Evolutionary conservation across 2,888 invertebrate species (phyloP).

Genomic region (Nomada flava): DNA sequence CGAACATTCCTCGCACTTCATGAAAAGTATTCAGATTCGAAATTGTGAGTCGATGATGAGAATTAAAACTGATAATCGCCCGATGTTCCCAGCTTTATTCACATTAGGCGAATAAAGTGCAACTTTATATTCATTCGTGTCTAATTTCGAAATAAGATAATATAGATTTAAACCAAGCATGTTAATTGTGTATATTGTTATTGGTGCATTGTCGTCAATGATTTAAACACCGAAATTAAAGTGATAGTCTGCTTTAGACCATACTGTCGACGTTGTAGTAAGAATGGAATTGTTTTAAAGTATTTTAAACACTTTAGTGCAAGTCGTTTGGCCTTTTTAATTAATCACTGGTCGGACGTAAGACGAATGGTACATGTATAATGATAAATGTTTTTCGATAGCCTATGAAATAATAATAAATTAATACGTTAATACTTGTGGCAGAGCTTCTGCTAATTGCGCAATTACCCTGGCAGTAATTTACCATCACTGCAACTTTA

Average conservation of each 20-base stretch:
- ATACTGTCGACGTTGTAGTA: background rate
- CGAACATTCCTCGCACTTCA: too few relatives aligned
- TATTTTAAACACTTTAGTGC: background rate
- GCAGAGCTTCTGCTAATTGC: slow-evolving; percentile 43
- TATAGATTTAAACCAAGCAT: background rate
- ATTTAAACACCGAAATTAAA: background rate
- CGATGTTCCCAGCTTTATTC: too few relatives aligned
- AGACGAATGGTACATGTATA: background rate
- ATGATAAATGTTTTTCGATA: slow-evolving; percentile 21
- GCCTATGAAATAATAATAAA: slow-evolving; percentile 30
- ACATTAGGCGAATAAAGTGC: too few relatives aligned
- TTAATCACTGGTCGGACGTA: slow-evolving; percentile 20
- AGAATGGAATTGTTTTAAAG: background rate
- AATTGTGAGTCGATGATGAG: too few relatives aligned
- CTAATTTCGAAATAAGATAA: too few relatives aligned
- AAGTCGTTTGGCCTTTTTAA: background rate
- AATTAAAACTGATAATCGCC: too few relatives aligned
- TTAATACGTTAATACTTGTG: slow-evolving; percentile 32
- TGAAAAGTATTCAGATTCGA: too few relatives aligned
- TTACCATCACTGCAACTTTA: slow-evolving; percentile 60
- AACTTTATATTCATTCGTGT: too few relatives aligned
- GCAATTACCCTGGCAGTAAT: slow-evolving; percentile 59
- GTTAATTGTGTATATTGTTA: background rate
- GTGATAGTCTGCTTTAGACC: background rate
- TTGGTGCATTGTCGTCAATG: background rate